Base-by-base conservation (phyloP, 2,113 vertebrate species). In the Forbesichthys agassizii region DNA sequence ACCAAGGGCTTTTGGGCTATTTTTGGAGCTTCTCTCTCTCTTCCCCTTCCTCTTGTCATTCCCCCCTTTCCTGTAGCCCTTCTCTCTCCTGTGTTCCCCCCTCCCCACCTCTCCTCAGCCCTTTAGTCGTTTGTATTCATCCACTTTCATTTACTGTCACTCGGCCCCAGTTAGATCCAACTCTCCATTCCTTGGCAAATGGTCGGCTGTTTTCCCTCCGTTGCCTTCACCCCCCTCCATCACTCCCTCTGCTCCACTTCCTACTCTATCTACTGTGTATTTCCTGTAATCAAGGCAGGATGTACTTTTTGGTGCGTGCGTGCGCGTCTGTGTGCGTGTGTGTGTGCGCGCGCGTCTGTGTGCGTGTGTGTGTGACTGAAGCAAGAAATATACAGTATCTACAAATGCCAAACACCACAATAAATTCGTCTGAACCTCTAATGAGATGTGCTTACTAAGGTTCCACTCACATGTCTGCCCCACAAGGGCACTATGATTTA, bases 51-150 rank as follows among this genome's bases (percentile, higher is more conserved):
- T 33, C 68, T 71, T 51, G 60, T 75, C 65, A 33, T 33, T 27
- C 27, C 49, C 51, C 63, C 18, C 12, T 33, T 64, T 49, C 42
- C 0, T 61, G 54, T 8, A 42, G 36, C 36, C 36, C 36, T 8
- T 18, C 54, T 55, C 66, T 47, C 66, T 60, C 33, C 42, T 20
- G 13, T 36, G 13, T 4, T 13, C 49, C 58, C 14, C 18, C 46
- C 62, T 52, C 33, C 13, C 47, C 5, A 16, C 16, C 69, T 33
- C 69, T 73, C 47, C 56, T 69, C 64, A 64, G 82, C 81, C 81
- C 80, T 11, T 6, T 74, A 77, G 79, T 83, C 82, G 82, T 89
- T 88, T 85, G 73, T 88, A 88, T 89, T 88, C 86, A 85, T 84
- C 68, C 64, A 80, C 84, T 84, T 84, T 80, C 80, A 80, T 89